phyloP scores from a whole-genome alignment of 2,113 vertebrate species.

The Phyllostomus discolor region DNA sequence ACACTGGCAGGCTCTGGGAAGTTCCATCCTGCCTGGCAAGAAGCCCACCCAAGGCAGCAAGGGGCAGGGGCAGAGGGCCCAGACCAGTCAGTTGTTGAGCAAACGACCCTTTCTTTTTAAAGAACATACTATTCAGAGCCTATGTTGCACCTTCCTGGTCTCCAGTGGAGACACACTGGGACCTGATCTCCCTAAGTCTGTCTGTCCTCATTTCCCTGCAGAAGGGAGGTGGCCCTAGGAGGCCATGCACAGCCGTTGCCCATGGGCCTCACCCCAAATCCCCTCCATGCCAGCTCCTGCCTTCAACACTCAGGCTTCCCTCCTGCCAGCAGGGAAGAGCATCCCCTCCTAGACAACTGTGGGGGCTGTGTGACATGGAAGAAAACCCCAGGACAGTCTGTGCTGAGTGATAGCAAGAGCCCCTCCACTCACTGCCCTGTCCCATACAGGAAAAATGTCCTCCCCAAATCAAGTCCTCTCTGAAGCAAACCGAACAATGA shows the following conservation, averaged over 20 bases:
- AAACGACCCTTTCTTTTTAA: not conserved
- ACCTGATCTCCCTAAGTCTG: not conserved
- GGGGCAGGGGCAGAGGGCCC: not conserved
- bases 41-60: not conserved
- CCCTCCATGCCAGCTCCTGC: not conserved
- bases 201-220: not conserved
- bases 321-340: not conserved
- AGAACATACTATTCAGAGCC: too few species aligned
- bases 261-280: not conserved
- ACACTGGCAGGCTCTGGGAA: not conserved
- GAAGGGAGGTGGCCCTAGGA: not conserved
- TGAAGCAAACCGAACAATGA: not conserved
- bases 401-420: not conserved
- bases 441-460: not conserved
- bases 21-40: not conserved
- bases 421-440: too few species aligned
- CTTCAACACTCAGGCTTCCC: not conserved
- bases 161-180: not conserved
- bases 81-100: not conserved
- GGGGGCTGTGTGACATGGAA: not conserved
- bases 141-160: not conserved
- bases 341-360: too few species aligned
- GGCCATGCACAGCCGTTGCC: not conserved
- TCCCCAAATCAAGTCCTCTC: not conserved
- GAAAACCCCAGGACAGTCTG: not conserved